phyloP scores from a whole-genome alignment of 2,797 vertebrate genomes.

The Peromyscus aztecus region DNA sequence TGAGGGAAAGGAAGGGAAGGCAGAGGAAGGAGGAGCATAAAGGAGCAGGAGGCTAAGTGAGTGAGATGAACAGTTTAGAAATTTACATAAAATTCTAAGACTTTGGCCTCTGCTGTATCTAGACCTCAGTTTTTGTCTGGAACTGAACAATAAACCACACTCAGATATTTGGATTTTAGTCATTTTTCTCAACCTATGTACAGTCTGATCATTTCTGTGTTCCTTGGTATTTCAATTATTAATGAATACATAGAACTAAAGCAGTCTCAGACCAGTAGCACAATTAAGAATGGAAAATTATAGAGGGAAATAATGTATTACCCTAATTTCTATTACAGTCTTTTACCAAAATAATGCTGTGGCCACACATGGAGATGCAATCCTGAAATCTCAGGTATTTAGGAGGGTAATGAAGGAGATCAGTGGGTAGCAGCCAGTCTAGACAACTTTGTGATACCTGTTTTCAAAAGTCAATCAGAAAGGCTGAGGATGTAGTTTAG shows the following conservation, averaged over 20 bases:
- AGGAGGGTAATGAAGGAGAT: neutral
- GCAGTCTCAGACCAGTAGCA: neutral
- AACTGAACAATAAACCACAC: neutral
- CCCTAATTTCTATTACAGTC: neutral
- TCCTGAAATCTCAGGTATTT: neutral
- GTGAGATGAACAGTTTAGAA: neutral
- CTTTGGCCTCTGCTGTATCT: neutral
- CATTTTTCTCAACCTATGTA: neutral
- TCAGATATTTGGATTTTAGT: neutral
- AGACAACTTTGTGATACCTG: neutral
- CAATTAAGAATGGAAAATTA: neutral
- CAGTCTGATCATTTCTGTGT: neutral
- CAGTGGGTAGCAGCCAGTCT: too few relatives aligned
- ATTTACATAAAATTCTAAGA: neutral
- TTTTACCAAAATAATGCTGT: neutral
- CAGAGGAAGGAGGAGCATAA: neutral
- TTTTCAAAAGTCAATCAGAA: neutral
- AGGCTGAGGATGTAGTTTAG: neutral
- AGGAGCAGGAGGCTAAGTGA: neutral
- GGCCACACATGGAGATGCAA: neutral
- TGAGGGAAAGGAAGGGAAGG: neutral
- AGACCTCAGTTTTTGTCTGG: neutral
- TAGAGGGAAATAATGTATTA: neutral
- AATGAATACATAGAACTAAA: neutral
- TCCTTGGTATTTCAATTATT: conserved; percentile 34